Evolutionary conservation across 1,140 invertebrate genomes (phyloP).

Genomic region (Patella vulgata): DNA sequence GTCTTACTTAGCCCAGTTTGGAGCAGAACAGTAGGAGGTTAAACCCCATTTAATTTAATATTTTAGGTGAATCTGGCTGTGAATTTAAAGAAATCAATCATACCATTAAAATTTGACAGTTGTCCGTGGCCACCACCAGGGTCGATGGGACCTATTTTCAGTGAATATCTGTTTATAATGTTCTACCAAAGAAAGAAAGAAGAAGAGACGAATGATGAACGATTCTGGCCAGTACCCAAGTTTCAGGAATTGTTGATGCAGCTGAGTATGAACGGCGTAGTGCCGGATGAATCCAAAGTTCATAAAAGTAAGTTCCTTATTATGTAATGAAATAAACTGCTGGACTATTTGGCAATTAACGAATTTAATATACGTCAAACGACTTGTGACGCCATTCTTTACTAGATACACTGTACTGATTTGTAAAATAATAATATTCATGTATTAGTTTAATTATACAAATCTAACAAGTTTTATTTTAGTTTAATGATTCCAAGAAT

Average conservation of each 20-base stretch:
- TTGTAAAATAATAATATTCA: too few species aligned
- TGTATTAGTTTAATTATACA: too few species aligned
- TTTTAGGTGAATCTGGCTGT: conserved; percentile 59
- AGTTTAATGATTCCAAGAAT: too few species aligned
- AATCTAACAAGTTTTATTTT: too few species aligned
- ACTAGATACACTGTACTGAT: too few species aligned
- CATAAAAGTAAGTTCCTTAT: conserved; percentile 24
- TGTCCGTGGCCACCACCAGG: conserved; percentile 59
- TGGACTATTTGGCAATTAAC: too few species aligned
- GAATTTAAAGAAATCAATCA: conserved; percentile 55
- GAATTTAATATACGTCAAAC: too few species aligned
- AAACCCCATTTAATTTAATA: background rate
- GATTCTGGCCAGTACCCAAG: conserved; percentile 52
- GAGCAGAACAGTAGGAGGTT: too few species aligned
- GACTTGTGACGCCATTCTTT: too few species aligned
- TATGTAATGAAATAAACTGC: too few species aligned
- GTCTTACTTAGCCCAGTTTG: too few species aligned
- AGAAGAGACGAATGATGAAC: conserved; percentile 44
- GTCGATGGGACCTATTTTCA: conserved; percentile 63
- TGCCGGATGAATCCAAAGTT: conserved; percentile 37
- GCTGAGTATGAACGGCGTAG: conserved; percentile 39
- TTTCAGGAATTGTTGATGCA: conserved; percentile 60
- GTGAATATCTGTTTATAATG: conserved; percentile 60
- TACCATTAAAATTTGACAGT: conserved; percentile 60
- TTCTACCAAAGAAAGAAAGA: conserved; percentile 43